Percentiles rank a stretch among this genome's conserved stretches.
Evolutionary conservation across 2,888 invertebrate genomes (phyloP).

Genomic region (Ischnura elegans): DNA sequence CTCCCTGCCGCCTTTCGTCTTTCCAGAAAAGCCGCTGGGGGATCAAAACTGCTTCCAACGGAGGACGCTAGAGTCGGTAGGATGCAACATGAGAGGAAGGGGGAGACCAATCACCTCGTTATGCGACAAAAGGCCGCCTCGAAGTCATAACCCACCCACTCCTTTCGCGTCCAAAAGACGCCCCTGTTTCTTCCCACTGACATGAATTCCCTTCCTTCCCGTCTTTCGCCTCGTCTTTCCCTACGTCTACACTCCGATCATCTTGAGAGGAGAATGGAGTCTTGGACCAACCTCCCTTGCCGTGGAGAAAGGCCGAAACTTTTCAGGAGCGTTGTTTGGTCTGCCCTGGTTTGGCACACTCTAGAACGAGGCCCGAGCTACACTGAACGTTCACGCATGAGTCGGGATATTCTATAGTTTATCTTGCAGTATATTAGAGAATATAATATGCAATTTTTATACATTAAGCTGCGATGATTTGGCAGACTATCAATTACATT

Average conservation of each 20-base stretch:
- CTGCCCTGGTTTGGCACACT: neutral
- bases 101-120: constrained; percentile 58
- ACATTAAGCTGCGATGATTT: too few relatives aligned
- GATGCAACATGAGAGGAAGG: neutral
- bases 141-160: neutral
- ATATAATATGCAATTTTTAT: too few relatives aligned
- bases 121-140: constrained; percentile 27
- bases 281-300: neutral
- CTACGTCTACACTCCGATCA: neutral
- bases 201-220: neutral
- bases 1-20: neutral
- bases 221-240: neutral
- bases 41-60: neutral
- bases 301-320: neutral
- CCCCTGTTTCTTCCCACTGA: neutral
- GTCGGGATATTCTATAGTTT: neutral
- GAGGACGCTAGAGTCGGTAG: neutral
- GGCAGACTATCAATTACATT: too few relatives aligned
- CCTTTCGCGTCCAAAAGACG: neutral
- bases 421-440: too few relatives aligned
- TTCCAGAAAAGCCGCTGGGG: neutral
- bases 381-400: neutral
- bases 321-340: neutral
- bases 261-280: neutral
- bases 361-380: neutral